A percentile compares a stretch with the other conserved stretches of the same genome.
These are phyloP conservation scores for Thunnus albacares DNA, from an alignment of 2,797 vertebrate species.

Conservation along the genomic window DNA sequence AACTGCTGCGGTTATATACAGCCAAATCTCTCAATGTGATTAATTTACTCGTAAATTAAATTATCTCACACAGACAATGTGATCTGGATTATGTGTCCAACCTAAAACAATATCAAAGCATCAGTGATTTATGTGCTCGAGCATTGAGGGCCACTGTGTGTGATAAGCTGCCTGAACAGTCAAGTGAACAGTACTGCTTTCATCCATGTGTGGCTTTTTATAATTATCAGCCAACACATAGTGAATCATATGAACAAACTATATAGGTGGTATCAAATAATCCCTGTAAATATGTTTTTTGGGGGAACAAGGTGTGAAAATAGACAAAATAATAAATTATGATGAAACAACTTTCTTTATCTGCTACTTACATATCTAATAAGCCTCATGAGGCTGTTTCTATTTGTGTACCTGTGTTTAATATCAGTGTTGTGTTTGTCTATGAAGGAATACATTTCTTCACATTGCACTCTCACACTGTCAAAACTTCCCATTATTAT, in stretches of 20 bases:
- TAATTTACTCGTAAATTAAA: conserved; percentile 14
- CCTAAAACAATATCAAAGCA: not conserved
- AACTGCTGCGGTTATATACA: not conserved
- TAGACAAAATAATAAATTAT: not conserved
- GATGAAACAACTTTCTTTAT: not conserved
- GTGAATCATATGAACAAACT: not conserved
- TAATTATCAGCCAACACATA: too few relatives aligned
- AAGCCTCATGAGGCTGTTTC: not conserved
- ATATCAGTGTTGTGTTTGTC: not conserved
- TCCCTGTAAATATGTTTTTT: not conserved
- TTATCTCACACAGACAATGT: not conserved
- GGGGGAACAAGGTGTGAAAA: not conserved
- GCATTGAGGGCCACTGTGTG: not conserved
- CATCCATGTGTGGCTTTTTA: not conserved
- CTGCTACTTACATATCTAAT: not conserved
- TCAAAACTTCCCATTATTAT: conserved; percentile 2
- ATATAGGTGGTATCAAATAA: not conserved
- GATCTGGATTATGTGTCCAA: not conserved
- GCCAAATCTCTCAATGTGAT: not conserved
- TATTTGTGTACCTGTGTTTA: not conserved
- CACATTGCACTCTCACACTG: not conserved
- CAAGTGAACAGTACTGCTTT: not conserved
- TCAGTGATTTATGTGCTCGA: not conserved
- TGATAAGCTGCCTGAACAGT: not conserved
- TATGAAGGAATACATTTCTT: not conserved